Evolutionary conservation across 2,888 invertebrate species (phyloP).

Genomic region (Agrypnus murinus): DNA sequence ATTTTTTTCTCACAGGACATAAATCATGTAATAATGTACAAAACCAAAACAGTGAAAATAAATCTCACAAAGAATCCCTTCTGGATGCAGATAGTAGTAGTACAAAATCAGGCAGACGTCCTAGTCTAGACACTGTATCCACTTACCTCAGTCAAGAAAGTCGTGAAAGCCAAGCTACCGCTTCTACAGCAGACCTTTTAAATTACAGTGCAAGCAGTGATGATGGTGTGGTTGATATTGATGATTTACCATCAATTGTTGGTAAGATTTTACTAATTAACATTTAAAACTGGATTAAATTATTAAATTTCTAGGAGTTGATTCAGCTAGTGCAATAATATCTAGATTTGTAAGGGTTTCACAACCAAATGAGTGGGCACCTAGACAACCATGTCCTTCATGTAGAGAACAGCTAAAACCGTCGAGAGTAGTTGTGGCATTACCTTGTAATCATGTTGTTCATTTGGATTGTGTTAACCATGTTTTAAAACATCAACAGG

Average conservation of each 20-base stretch:
- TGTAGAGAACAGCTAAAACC: conserved; percentile 78
- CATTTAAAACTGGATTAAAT: not conserved
- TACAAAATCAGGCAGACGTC: conserved; percentile 84
- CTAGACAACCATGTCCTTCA: conserved; percentile 83
- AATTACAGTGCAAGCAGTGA: conserved; percentile 66
- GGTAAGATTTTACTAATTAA: conserved; percentile 58
- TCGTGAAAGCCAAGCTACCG: conserved; percentile 76
- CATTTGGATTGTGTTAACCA: conserved; percentile 87
- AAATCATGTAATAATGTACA: conserved; percentile 65
- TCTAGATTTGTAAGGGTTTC: conserved; percentile 82
- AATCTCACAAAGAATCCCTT: conserved; percentile 66
- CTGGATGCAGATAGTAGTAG: conserved; percentile 82
- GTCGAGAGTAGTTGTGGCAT: conserved; percentile 76
- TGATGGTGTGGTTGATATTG: conserved; percentile 59
- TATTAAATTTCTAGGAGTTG: conserved; percentile 69
- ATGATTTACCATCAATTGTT: conserved; percentile 64
- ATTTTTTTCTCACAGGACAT: conserved; percentile 65
- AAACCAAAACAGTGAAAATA: conserved; percentile 62
- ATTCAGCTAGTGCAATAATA: conserved; percentile 77
- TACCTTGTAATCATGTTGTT: conserved; percentile 85
- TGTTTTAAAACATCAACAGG: conserved; percentile 80
- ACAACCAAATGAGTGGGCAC: conserved; percentile 78
- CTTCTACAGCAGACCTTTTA: conserved; percentile 68
- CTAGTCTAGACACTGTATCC: conserved; percentile 91
- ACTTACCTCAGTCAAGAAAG: conserved; percentile 92